Evolutionary conservation across 2,888 invertebrate genomes (phyloP).

Genomic region (Clistopyga incitator): DNA sequence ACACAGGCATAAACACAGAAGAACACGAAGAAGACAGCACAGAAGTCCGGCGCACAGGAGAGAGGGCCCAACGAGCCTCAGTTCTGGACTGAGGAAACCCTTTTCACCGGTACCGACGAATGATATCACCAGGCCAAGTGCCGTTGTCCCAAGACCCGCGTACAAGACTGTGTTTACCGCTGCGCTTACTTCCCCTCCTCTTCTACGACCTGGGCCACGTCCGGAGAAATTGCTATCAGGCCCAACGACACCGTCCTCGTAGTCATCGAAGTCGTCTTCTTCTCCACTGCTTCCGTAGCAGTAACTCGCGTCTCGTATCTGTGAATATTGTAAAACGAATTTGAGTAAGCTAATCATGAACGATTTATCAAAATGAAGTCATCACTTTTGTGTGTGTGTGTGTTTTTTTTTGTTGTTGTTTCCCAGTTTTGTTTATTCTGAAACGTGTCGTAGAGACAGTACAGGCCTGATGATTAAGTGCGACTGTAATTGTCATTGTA

Average conservation of each 20-base stretch:
- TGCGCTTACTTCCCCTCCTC: constrained; percentile 90
- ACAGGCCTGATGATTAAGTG: background rate
- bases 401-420: too few relatives aligned
- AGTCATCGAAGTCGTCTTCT: constrained; percentile 86
- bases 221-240: constrained; percentile 85
- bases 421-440: too few relatives aligned
- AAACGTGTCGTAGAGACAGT: background rate
- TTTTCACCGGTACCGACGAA: constrained; percentile 96
- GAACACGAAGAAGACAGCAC: constrained; percentile 93
- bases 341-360: background rate
- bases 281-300: constrained; percentile 89
- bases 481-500: background rate
- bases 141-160: constrained; percentile 93
- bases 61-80: constrained; percentile 94
- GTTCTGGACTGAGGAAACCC: constrained; percentile 93
- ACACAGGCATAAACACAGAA: constrained; percentile 93
- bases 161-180: constrained; percentile 94
- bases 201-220: constrained; percentile 85
- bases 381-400: too few relatives aligned
- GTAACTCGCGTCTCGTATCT: constrained; percentile 94
- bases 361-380: too few relatives aligned
- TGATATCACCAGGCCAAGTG: constrained; percentile 94
- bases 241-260: constrained; percentile 56
- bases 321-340: constrained; percentile 61
- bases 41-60: constrained; percentile 92